Conservation (phyloP, 2,888 invertebrate species). For the Pterobdella sp. region DNA sequence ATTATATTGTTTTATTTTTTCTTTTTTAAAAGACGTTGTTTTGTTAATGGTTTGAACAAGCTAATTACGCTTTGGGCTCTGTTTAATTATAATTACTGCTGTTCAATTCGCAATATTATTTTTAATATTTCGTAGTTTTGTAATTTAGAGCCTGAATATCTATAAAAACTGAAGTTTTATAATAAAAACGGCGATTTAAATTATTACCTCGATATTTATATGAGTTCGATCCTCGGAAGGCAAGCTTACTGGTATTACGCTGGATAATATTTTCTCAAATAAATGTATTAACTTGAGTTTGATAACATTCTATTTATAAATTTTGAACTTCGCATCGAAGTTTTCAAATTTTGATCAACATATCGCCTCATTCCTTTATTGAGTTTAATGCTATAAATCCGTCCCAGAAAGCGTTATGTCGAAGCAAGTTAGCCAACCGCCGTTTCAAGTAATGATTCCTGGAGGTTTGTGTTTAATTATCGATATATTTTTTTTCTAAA, state of each 20-base stretch:
- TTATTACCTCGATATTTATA: constrained; percentile 24
- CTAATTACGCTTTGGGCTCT: constrained; percentile 26
- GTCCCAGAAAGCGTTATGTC: constrained; percentile 10
- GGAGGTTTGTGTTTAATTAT: neutral
- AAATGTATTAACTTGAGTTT: no score
- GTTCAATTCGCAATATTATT: constrained; percentile 23
- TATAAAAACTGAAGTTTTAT: neutral
- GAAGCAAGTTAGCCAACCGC: constrained; percentile 3
- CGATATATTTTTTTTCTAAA: no score
- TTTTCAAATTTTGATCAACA: neutral
- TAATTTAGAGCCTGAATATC: neutral
- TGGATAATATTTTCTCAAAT: constrained; percentile 2
- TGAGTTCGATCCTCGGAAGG: constrained; percentile 24
- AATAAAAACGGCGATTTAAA: constrained; percentile 5
- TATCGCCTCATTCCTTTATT: neutral
- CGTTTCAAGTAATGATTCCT: constrained; percentile 4
- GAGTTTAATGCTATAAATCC: neutral
- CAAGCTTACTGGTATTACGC: constrained; percentile 7
- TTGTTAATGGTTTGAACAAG: neutral
- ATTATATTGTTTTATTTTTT: neutral
- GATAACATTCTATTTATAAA: neutral
- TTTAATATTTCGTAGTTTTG: constrained; percentile 12
- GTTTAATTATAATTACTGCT: constrained; percentile 26
- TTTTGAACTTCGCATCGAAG: neutral
- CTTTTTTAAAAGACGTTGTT: constrained; percentile 8